These are phyloP conservation scores for Malacoctenus gilli DNA, from an alignment of 2,797 vertebrate genomes.

Conservation along the genomic window DNA sequence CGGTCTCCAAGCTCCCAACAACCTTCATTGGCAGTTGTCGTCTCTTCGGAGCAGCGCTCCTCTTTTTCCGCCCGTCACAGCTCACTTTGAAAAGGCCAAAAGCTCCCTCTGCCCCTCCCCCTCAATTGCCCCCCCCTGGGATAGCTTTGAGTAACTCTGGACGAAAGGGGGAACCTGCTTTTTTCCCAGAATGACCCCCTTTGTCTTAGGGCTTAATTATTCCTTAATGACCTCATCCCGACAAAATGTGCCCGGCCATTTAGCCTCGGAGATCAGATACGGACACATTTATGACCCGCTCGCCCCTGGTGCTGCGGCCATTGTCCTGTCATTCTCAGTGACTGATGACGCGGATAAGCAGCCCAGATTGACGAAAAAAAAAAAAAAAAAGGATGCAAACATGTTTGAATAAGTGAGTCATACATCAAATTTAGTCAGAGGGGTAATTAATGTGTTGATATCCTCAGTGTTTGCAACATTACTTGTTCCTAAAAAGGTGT, in stretches of 20 bases:
- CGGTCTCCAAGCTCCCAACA: constrained; percentile 45
- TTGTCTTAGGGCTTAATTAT: constrained; percentile 77
- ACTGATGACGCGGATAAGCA: constrained; percentile 73
- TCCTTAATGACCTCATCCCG: constrained; percentile 79
- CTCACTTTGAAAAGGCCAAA: constrained; percentile 76
- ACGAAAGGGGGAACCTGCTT: constrained; percentile 66
- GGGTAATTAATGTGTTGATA: constrained; percentile 61
- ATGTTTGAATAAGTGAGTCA: constrained; percentile 70
- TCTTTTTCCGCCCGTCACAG: constrained; percentile 58
- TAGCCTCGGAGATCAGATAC: constrained; percentile 69
- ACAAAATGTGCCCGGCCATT: constrained; percentile 70
- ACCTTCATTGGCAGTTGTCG: constrained; percentile 61
- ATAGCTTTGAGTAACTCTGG: constrained; percentile 67
- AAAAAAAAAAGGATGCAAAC: constrained; percentile 67
- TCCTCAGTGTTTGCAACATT: constrained; percentile 39
- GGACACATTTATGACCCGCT: constrained; percentile 74
- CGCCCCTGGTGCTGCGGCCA: constrained; percentile 67
- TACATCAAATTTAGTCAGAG: constrained; percentile 63
- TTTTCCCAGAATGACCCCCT: constrained; percentile 68
- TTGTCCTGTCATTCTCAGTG: constrained; percentile 75
- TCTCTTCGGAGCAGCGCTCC: constrained; percentile 50
- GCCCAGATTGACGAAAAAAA: constrained; percentile 63
- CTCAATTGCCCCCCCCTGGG: constrained; percentile 60
- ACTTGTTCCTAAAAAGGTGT: constrained; percentile 16
- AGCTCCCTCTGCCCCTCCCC: constrained; percentile 51